Percentiles rank a stretch among this genome's conserved stretches.
phyloP scores from a whole-genome alignment of 1,140 invertebrate genomes.

The Andricus grossulariae region DNA sequence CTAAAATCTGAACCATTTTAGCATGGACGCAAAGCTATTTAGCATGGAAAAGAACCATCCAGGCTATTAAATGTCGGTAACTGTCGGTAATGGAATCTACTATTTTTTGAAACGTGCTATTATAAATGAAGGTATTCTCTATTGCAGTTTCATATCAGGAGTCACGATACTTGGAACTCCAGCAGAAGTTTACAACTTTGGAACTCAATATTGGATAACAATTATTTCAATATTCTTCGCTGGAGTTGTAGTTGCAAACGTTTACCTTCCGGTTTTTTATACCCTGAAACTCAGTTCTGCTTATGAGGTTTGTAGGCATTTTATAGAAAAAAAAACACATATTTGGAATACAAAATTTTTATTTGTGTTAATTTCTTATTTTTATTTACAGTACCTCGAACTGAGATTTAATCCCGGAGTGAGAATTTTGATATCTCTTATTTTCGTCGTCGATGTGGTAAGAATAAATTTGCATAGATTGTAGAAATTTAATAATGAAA shows the following conservation, averaged over 20 bases:
- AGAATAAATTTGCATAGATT: constrained; percentile 49
- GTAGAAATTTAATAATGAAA: background rate
- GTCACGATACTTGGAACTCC: constrained; percentile 92
- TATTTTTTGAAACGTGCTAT: too few relatives aligned
- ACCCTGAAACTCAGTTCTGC: constrained; percentile 86
- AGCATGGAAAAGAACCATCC: too few relatives aligned
- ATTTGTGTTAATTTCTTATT: constrained; percentile 28
- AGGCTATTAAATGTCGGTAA: too few relatives aligned
- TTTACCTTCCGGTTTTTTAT: constrained; percentile 91
- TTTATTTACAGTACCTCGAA: constrained; percentile 83
- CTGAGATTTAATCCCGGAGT: constrained; percentile 80
- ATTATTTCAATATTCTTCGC: constrained; percentile 81
- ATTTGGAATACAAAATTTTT: constrained; percentile 31
- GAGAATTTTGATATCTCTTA: constrained; percentile 80
- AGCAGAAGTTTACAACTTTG: constrained; percentile 91
- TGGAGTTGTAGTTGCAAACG: constrained; percentile 80
- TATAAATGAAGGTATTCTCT: background rate
- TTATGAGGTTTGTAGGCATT: constrained; percentile 82
- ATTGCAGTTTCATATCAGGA: constrained; percentile 88
- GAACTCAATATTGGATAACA: constrained; percentile 88
- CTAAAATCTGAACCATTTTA: too few relatives aligned
- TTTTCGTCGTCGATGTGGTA: constrained; percentile 84
- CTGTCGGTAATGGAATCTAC: too few relatives aligned
- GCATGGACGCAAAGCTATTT: too few relatives aligned
- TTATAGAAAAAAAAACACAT: background rate